Percentiles rank a stretch among this genome's conserved stretches.
Conservation (phyloP, 1,140 invertebrate species). For the Rhagoletis zephyria region DNA sequence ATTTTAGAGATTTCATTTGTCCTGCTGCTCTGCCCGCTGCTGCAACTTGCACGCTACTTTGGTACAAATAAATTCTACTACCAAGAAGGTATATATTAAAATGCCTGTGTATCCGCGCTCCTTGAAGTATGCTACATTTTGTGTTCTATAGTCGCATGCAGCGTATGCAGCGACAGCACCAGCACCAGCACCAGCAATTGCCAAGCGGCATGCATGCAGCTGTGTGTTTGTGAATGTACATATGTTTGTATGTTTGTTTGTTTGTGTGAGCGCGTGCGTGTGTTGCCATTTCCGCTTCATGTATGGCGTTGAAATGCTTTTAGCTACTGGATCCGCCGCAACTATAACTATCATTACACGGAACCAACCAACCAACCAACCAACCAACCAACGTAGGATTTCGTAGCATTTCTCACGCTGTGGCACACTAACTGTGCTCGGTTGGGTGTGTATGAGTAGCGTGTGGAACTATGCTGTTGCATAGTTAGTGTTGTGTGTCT, state of each 20-base stretch:
- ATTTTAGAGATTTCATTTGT: conserved; percentile 48
- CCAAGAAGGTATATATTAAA: not conserved
- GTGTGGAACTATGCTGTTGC: conserved; percentile 26
- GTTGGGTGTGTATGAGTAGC: not conserved
- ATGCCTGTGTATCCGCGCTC: not conserved
- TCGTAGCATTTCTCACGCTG: conserved; percentile 37
- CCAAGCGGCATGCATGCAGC: not conserved
- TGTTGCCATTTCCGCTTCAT: conserved; percentile 48
- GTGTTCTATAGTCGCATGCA: not conserved
- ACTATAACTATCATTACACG: conserved; percentile 22
- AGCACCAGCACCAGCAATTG: not conserved
- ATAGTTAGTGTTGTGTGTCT: conserved; percentile 16
- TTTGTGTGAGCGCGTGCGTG: not conserved
- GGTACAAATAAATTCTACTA: not conserved
- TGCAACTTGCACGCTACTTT: not conserved
- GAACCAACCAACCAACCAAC: conserved; percentile 8
- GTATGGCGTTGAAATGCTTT: conserved; percentile 52
- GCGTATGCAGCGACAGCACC: not conserved
- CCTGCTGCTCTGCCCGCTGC: not conserved
- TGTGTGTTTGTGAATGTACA: not conserved
- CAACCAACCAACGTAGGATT: conserved; percentile 11
- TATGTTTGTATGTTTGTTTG: not conserved
- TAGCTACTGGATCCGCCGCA: conserved; percentile 45
- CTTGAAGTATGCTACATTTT: conserved; percentile 33
- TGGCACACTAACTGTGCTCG: not conserved